A percentile compares a stretch with the other conserved stretches of the same genome.
Conservation (phyloP, 1,140 invertebrate species). For the Caerostris darwini region DNA sequence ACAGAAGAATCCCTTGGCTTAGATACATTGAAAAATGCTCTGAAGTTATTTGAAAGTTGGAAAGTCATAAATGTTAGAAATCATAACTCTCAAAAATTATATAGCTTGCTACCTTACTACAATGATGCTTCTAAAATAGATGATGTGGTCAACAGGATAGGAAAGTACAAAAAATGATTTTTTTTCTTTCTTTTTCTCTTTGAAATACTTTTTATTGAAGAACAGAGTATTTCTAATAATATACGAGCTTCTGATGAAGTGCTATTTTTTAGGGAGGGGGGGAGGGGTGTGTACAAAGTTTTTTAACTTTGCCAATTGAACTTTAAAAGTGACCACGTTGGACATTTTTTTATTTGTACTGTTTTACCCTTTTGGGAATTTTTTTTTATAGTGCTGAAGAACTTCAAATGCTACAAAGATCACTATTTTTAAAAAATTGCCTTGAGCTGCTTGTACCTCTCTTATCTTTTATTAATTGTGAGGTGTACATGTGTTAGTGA, state of each 20-base stretch:
- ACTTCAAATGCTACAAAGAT: conserved; percentile 20
- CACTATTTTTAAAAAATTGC: conserved; percentile 52
- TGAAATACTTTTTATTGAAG: not conserved
- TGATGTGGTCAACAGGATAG: conserved; percentile 56
- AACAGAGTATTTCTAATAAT: not conserved
- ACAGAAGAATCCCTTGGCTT: conserved; percentile 70
- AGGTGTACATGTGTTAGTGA: conserved; percentile 21
- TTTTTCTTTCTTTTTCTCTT: not conserved
- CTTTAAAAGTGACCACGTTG: not conserved
- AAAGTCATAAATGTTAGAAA: conserved; percentile 58
- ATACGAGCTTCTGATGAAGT: not conserved
- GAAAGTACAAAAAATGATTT: conserved; percentile 43
- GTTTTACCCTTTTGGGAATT: not conserved
- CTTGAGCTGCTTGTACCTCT: not conserved
- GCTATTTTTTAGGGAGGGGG: not conserved
- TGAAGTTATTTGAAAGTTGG: conserved; percentile 73
- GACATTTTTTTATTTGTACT: not conserved
- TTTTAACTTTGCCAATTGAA: not conserved
- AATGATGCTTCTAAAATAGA: conserved; percentile 52
- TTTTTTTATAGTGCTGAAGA: not conserved
- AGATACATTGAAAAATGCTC: conserved; percentile 70
- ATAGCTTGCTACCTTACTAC: conserved; percentile 57
- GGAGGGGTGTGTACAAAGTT: no score
- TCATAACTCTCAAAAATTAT: conserved; percentile 36
- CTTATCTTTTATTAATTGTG: conserved; percentile 23